Conservation (phyloP, 2,113 vertebrate genomes). For the Athene cunicularia region DNA sequence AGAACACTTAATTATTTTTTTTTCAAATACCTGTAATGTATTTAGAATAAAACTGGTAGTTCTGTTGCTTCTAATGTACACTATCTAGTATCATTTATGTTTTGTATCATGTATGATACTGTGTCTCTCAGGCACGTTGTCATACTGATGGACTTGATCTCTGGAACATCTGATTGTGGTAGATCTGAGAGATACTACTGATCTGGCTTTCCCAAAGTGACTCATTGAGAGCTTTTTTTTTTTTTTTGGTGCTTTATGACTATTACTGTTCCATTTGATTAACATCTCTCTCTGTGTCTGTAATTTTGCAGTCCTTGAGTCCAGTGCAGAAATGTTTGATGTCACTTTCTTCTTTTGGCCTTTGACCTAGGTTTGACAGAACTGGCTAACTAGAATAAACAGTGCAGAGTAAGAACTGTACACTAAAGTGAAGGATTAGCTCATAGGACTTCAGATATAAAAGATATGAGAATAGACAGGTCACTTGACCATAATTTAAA, state of each 20-base stretch:
- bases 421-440: not conserved
- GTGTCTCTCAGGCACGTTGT: not conserved
- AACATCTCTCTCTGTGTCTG: not conserved
- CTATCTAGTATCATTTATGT: not conserved
- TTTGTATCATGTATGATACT: not conserved
- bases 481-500: not conserved
- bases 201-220: not conserved
- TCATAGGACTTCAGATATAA: not conserved
- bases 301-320: not conserved
- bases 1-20: not conserved
- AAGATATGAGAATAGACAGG: not conserved
- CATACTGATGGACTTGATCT: not conserved
- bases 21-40: not conserved
- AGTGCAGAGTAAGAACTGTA: not conserved
- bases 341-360: not conserved
- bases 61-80: not conserved
- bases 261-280: not conserved
- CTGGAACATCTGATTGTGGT: not conserved
- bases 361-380: not conserved
- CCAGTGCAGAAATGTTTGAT: not conserved
- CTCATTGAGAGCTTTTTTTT: not conserved
- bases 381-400: not conserved
- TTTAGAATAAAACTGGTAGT: not conserved
- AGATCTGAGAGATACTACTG: not conserved
- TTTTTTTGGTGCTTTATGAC: not conserved